These are phyloP conservation scores for Himalopsyche anomala DNA, from an alignment of 2,888 invertebrate genomes.

Conservation along the genomic window DNA sequence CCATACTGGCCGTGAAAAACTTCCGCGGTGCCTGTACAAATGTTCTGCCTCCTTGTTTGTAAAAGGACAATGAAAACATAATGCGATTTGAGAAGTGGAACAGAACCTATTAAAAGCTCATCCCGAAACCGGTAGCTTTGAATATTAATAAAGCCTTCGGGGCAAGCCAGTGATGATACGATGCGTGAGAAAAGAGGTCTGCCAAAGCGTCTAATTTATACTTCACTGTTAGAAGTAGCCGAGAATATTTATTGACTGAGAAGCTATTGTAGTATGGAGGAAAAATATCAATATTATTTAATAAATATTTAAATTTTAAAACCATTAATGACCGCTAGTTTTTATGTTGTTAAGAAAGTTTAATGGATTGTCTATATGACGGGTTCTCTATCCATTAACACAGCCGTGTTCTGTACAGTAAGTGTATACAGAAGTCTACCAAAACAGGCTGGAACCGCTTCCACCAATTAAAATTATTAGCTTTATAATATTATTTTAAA, in stretches of 20 bases:
- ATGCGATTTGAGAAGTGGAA: slow-evolving; percentile 55
- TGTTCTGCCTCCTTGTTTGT: slow-evolving; percentile 51
- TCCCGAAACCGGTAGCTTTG: slow-evolving; percentile 64
- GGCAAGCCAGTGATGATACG: slow-evolving; percentile 31
- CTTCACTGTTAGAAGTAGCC: neutral
- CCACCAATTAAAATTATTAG: no score
- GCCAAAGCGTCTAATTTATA: slow-evolving; percentile 19
- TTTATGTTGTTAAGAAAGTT: no score
- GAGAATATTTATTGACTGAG: slow-evolving; percentile 21
- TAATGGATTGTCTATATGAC: no score
- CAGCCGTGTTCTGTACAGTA: no score
- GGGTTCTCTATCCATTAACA: no score
- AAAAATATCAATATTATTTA: slow-evolving; percentile 20
- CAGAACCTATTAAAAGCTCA: slow-evolving; percentile 58
- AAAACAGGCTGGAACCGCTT: no score
- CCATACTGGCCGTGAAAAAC: neutral
- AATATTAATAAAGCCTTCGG: slow-evolving; percentile 63
- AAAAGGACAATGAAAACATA: slow-evolving; percentile 61
- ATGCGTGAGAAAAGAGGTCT: slow-evolving; percentile 35
- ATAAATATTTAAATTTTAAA: no score
- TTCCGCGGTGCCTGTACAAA: neutral
- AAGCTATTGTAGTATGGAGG: neutral
- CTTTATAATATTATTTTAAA: no score
- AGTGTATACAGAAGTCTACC: no score
- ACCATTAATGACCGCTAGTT: no score